Conservation (phyloP, 2,888 invertebrate species). For the Limenitis camilla region DNA sequence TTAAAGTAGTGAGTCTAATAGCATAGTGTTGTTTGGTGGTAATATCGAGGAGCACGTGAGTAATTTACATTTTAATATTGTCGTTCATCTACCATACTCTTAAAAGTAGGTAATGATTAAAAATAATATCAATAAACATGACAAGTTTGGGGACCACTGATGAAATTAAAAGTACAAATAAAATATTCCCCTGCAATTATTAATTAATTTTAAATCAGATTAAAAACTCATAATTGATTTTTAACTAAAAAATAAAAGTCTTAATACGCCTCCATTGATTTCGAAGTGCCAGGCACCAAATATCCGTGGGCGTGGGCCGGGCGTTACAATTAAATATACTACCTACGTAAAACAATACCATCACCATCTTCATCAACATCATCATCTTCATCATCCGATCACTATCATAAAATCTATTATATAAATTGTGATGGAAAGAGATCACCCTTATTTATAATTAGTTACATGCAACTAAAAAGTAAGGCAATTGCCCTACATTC, state of each 20-base stretch:
- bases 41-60: too few relatives aligned
- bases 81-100: too few relatives aligned
- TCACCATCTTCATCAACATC: conserved; percentile 4
- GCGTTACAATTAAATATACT: conserved; percentile 62
- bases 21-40: too few relatives aligned
- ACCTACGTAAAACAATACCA: conserved; percentile 22
- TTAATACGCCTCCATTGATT: conserved; percentile 28
- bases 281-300: conserved; percentile 41
- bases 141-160: neutral
- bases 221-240: neutral
- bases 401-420: neutral
- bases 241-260: neutral
- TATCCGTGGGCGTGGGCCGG: conserved; percentile 47
- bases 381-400: neutral
- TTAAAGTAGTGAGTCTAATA: too few relatives aligned
- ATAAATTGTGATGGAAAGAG: too few relatives aligned
- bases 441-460: too few relatives aligned
- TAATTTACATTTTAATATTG: too few relatives aligned
- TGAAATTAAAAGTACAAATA: neutral
- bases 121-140: too few relatives aligned
- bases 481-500: too few relatives aligned
- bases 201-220: neutral
- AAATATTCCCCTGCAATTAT: neutral
- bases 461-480: too few relatives aligned
- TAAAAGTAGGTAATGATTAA: too few relatives aligned